These are phyloP conservation scores for Silvanus unidentatus DNA, from an alignment of 2,888 invertebrate genomes.

Conservation along the genomic window DNA sequence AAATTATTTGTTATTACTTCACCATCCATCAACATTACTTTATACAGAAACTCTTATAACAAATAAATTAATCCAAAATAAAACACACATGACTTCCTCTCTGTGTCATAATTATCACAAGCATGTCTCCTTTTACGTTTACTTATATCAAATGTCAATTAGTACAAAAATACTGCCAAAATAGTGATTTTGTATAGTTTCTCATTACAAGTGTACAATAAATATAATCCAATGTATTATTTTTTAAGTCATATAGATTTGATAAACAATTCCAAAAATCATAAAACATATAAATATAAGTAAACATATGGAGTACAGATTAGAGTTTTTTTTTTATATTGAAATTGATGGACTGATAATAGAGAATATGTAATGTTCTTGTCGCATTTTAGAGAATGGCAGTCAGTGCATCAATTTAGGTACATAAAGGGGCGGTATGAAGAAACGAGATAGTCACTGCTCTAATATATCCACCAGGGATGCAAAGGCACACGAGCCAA, in stretches of 20 bases:
- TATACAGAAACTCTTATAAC: slow-evolving; percentile 16
- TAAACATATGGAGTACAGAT: too few relatives aligned
- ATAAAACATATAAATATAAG: too few relatives aligned
- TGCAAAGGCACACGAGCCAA: slow-evolving; percentile 94
- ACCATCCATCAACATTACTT: too few relatives aligned
- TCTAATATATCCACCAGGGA: slow-evolving; percentile 78
- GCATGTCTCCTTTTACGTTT: slow-evolving; percentile 9
- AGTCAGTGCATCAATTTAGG: slow-evolving; percentile 20
- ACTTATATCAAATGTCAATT: too few relatives aligned
- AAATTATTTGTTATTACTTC: slow-evolving; percentile 1
- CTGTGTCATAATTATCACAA: slow-evolving; percentile 29
- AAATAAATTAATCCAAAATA: slow-evolving; percentile 19
- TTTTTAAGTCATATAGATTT: too few relatives aligned
- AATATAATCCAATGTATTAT: too few relatives aligned
- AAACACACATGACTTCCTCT: slow-evolving; percentile 28
- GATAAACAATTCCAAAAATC: too few relatives aligned
- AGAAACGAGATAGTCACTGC: slow-evolving; percentile 47
- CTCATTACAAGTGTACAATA: too few relatives aligned
- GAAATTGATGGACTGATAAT: too few relatives aligned
- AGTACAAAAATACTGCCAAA: too few relatives aligned
- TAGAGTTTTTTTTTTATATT: too few relatives aligned
- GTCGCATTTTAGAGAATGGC: slow-evolving; percentile 21
- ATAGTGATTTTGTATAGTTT: too few relatives aligned
- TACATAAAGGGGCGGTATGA: not conserved
- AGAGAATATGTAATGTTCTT: not conserved